These are phyloP conservation scores for Cherax destructor DNA, from an alignment of 1,140 invertebrate genomes.

Conservation along the genomic window DNA sequence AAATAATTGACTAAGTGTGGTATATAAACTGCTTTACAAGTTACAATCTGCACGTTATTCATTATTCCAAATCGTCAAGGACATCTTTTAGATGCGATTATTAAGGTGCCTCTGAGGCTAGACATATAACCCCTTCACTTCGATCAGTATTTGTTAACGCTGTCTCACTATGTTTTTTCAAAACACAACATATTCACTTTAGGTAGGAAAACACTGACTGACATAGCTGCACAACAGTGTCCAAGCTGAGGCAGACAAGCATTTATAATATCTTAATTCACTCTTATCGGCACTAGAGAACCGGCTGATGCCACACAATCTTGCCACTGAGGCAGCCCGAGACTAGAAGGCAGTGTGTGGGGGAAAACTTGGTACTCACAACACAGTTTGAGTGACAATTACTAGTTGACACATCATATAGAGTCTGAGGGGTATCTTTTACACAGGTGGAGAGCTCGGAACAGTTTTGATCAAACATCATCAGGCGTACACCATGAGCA, in stretches of 20 bases:
- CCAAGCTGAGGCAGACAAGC: background rate
- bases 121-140: background rate
- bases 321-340: conserved; percentile 91
- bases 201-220: conserved; percentile 6
- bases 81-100: background rate
- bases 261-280: background rate
- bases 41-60: background rate
- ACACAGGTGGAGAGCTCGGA: conserved; percentile 86
- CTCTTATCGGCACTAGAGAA: conserved; percentile 76
- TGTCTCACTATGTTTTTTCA: background rate
- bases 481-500: conserved; percentile 86
- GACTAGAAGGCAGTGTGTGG: conserved; percentile 87
- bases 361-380: conserved; percentile 94
- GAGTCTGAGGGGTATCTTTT: conserved; percentile 75
- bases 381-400: conserved; percentile 88
- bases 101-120: background rate
- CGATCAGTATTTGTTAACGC: background rate
- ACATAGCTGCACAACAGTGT: conserved; percentile 6
- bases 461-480: conserved; percentile 87
- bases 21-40: conserved; percentile 8
- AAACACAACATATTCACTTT: background rate
- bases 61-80: background rate
- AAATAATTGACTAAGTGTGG: conserved; percentile 11
- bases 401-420: conserved; percentile 82
- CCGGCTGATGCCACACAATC: conserved; percentile 92